Base-by-base conservation (phyloP, 2,113 vertebrate species). In the Vulpes vulpes region DNA sequence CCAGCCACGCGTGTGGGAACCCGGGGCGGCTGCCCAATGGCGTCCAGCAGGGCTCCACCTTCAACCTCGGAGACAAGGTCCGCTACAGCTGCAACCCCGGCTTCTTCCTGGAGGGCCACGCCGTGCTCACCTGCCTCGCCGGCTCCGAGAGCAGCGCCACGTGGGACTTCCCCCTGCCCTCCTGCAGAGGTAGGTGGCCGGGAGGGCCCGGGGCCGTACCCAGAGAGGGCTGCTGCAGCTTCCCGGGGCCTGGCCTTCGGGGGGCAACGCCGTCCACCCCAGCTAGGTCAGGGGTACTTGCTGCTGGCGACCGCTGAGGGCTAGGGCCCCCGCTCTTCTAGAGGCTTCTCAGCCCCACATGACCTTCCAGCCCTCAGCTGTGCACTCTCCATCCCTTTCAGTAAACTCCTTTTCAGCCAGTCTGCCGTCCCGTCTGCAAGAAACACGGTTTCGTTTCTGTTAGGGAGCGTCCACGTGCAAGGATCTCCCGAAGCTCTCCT, bases 111-210 rank as follows among this genome's bases (percentile, higher is more conserved):
- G 99, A 99, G 98, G 99, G 99, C 22, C 99, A 99, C 3, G 99
- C 99, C 0, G 98, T 99, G 92, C 99, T 99, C 67, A 99, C 99
- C 11, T 99, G 99, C 98, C 99, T 99, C 0, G 99, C 99, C 79
- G 99, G 98, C 49, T 99, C 99, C 0, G 99, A 99, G 6, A 99
- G 99, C 51, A 99, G 99, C 0, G 99, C 99, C 91, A 99, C 99
- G 55, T 99, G 99, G 99, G 99, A 99, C 97, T 99, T 99, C 82
- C 99, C 99, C 0, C 99, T 99, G 38, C 99, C 99, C 20, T 99
- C 99, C 99, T 99, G 99, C 98, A 98, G 99, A 99, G 99, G 99
- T 99, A 98, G 96, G 96, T 78, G 74, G 15, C 73, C n/a, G 59
- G 43, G 43, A 7, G 17, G 49, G 69, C 22, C 35, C 8, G 8